Evolutionary conservation across 1,140 invertebrate species (phyloP).

Genomic region (Cyclargus thomasi): DNA sequence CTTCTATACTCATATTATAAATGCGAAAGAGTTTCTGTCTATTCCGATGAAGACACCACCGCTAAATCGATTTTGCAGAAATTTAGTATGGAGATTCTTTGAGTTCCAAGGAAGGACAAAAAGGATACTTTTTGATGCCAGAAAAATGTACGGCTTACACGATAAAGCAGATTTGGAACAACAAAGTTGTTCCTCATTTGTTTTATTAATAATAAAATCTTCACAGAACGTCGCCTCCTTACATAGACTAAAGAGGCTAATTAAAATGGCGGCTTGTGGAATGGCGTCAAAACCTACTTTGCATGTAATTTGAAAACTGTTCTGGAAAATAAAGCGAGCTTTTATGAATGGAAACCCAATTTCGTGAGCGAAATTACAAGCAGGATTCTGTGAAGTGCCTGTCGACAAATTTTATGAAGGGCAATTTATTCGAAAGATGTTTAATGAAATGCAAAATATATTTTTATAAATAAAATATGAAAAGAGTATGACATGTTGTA

Average conservation of each 20-base stretch:
- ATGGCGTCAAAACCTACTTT: conserved; percentile 1
- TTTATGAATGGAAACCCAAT: conserved; percentile 3
- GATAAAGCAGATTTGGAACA: too few relatives aligned
- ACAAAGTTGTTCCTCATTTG: too few relatives aligned
- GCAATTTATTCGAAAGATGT: not conserved
- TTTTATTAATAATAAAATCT: not conserved
- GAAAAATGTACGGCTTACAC: too few relatives aligned
- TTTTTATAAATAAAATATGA: not conserved
- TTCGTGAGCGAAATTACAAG: not conserved
- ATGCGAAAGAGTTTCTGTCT: too few relatives aligned
- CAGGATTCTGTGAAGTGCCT: not conserved
- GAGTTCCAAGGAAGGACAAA: too few relatives aligned
- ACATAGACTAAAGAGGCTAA: not conserved
- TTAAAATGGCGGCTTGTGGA: conserved; percentile 8
- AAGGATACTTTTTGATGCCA: too few relatives aligned
- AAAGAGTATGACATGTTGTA: too few relatives aligned
- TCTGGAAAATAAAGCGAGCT: not conserved
- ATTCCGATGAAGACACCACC: too few relatives aligned
- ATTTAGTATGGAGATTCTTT: too few relatives aligned
- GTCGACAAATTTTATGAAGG: not conserved
- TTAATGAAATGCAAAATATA: not conserved
- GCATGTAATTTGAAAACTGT: conserved; percentile 5
- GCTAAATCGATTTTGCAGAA: too few relatives aligned
- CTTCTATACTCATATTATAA: too few relatives aligned
- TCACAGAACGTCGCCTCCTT: not conserved